Base-by-base conservation (phyloP, 1,140 invertebrate genomes). In the Heliconius eleuchia region DNA sequence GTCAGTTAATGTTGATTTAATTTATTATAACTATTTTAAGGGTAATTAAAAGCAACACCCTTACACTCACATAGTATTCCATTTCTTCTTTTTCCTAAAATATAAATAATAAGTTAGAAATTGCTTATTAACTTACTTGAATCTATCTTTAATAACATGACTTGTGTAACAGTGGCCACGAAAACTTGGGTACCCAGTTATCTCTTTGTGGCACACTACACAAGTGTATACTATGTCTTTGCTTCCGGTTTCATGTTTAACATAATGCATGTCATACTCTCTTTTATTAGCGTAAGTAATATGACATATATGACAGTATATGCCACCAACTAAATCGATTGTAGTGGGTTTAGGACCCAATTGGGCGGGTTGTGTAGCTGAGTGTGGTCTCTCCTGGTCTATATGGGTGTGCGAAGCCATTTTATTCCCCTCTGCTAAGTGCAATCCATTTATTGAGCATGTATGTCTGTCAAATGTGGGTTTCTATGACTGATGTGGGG, bases 311-410 rank as follows among this genome's bases (percentile, higher is more conserved):
- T 89, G 86, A 78, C 92, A 94, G 73, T 80, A 83, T 50, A 94
- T 94, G 76, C 92, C 92, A 73, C 92, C 92, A 74, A 94, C 86
- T 80, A 90, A 80, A 80, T 93, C 91, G 76, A 94, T 92, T 77
- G 92, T 90, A 52, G 91, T 94, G 52, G 83, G 86, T 83, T 92
- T 94, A 11, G 80, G 82, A 50, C 74, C 75, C 66, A 46, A 57
- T 42, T 23, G 55, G 55, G 55, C 2, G n/a, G 55, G 55, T 11
- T 71, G 34, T 77, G 55, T 76, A 74, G 73, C 78, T 77, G 77
- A 46, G 34, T 80, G 77, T 74, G 78, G 57, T 72, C 73, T 81
- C 46, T 83, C 79, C 39, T 74, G 74, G 78, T 83, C 72, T 80
- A 73, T 83, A 73, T 70, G 78, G 72, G 72, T 81, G 77, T 83